Evolutionary conservation across 1,140 invertebrate genomes (phyloP).

Genomic region (Trichogramma pretiosum): DNA sequence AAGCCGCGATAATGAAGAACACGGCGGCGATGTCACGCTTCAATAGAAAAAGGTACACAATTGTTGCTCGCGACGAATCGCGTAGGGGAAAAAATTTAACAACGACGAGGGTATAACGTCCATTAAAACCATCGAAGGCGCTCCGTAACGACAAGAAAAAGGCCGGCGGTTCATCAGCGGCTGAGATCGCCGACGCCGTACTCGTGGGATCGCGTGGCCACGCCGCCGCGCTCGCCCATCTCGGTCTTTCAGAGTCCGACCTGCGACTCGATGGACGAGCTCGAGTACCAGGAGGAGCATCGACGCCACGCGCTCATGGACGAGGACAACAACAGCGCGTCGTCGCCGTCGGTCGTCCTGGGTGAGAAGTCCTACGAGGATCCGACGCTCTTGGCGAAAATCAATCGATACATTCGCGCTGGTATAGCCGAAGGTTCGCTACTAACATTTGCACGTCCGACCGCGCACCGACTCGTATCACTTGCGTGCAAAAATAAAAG

Average conservation of each 20-base stretch:
- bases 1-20: neutral
- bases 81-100: no score
- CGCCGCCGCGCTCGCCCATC: no score
- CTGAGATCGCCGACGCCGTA: conserved; percentile 7
- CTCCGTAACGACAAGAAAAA: no score
- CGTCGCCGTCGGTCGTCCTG: neutral
- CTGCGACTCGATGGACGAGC: neutral
- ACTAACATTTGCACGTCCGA: no score
- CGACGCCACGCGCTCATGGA: neutral
- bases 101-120: no score
- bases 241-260: no score
- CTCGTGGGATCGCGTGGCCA: no score
- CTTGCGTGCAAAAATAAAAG: no score
- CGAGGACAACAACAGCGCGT: neutral
- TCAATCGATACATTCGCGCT: conserved; percentile 2
- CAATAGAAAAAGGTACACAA: neutral
- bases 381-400: neutral
- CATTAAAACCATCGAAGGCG: no score
- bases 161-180: neutral
- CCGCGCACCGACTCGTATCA: no score
- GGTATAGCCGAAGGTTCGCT: conserved; percentile 4
- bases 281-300: neutral
- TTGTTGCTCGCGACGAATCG: no score
- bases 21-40: neutral
- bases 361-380: neutral